These are phyloP conservation scores for Macrosteles quadrilineatus DNA, from an alignment of 1,140 invertebrate genomes.

Conservation along the genomic window DNA sequence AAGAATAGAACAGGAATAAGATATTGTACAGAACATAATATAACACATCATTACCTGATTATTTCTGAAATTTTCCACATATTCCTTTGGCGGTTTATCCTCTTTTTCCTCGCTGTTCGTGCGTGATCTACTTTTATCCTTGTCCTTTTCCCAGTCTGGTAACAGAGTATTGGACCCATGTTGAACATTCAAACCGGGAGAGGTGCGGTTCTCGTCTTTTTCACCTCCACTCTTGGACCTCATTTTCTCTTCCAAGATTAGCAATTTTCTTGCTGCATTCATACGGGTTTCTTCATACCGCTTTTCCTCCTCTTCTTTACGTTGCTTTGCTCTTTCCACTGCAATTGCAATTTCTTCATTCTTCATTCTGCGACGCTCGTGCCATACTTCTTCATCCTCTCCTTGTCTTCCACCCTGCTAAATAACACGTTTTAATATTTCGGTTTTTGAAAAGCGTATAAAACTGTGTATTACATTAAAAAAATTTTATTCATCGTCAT, in stretches of 20 bases:
- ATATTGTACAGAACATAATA: too few species aligned
- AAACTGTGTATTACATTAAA: background rate
- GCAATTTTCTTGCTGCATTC: conserved; percentile 49
- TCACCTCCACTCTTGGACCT: conserved; percentile 44
- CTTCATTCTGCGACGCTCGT: conserved; percentile 66
- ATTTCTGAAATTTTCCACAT: conserved; percentile 36
- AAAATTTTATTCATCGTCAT: background rate
- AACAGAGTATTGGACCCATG: conserved; percentile 36
- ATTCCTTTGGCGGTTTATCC: conserved; percentile 32
- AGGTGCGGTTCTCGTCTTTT: conserved; percentile 25
- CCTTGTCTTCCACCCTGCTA: conserved; percentile 41
- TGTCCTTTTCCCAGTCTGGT: conserved; percentile 42
- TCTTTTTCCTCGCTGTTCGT: conserved; percentile 33
- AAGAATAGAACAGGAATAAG: too few species aligned
- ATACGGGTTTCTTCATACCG: conserved; percentile 62
- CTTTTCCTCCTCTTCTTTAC: conserved; percentile 81
- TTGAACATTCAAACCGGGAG: conserved; percentile 43
- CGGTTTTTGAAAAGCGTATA: too few species aligned
- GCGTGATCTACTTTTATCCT: conserved; percentile 51
- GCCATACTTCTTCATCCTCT: conserved; percentile 76
- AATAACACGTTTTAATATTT: conserved; percentile 1
- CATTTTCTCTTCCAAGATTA: conserved; percentile 34
- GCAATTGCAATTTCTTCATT: conserved; percentile 68
- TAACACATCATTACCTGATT: conserved; percentile 18
- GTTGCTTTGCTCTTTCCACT: conserved; percentile 72